Conservation (phyloP, 2,888 invertebrate genomes). For the Drosophila flavopinicola region DNA sequence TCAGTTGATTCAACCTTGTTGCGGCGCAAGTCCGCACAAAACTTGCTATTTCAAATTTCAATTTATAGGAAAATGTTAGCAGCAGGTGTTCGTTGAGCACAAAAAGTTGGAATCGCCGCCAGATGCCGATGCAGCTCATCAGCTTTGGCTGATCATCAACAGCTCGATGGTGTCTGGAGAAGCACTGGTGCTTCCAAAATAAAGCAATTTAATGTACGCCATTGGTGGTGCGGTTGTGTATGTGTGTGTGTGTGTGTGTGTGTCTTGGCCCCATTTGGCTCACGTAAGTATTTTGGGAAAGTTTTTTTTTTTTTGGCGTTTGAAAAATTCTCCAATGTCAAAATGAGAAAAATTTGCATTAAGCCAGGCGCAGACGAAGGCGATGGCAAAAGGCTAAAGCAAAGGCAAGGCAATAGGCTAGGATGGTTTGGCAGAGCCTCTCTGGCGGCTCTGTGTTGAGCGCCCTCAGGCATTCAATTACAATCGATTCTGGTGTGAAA, state of each 20-base stretch:
- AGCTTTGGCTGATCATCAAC: conserved; percentile 60
- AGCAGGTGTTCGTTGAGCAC: conserved; percentile 67
- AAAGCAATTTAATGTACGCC: conserved; percentile 82
- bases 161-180: conserved; percentile 30
- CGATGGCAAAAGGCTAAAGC: conserved; percentile 14
- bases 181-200: conserved; percentile 64
- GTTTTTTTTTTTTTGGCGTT: conserved; percentile 50
- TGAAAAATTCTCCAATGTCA: conserved; percentile 67
- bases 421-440: conserved; percentile 46
- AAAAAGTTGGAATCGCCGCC: conserved; percentile 28
- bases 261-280: conserved; percentile 64
- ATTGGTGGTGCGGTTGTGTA: conserved; percentile 71
- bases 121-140: conserved; percentile 54
- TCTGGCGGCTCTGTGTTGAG: conserved; percentile 44
- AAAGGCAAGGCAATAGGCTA: conserved; percentile 31
- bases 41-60: conserved; percentile 67
- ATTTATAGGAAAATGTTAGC: conserved; percentile 75
- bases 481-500: conserved; percentile 83
- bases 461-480: conserved; percentile 82
- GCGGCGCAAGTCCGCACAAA: conserved; percentile 50
- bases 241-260: conserved; percentile 4
- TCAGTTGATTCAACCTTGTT: conserved; percentile 38
- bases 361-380: conserved; percentile 20
- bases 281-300: conserved; percentile 56
- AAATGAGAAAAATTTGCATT: conserved; percentile 69